phyloP scores from a whole-genome alignment of 2,113 vertebrate species.

The Pleuronectes platessa region DNA sequence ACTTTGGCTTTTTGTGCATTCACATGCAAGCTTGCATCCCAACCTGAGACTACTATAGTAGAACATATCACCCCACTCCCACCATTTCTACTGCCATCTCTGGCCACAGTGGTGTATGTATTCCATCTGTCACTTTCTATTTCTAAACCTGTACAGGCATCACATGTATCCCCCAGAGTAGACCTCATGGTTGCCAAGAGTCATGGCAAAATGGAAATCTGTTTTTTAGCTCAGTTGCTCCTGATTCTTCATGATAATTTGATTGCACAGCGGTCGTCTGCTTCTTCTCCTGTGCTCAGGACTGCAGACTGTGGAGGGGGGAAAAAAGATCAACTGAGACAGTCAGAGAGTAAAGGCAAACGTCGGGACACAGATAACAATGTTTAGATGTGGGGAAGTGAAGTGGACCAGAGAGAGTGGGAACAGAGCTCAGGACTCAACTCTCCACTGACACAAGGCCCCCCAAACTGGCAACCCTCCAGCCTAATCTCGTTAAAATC shows the following conservation, averaged over 20 bases:
- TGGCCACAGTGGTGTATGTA: conserved; percentile 30
- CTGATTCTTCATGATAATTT: conserved; percentile 45
- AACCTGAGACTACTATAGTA: neutral
- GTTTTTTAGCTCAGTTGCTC: conserved; percentile 20
- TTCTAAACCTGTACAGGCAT: conserved; percentile 46
- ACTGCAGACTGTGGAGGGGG: conserved; percentile 23
- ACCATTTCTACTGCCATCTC: conserved; percentile 26
- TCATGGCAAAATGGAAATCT: conserved; percentile 28
- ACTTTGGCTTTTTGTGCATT: neutral
- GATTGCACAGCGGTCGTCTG: conserved; percentile 40
- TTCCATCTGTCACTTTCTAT: conserved; percentile 66
- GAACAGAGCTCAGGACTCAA: conserved; percentile 61
- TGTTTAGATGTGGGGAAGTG: conserved; percentile 68
- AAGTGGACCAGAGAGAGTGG: conserved; percentile 67
- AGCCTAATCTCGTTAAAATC: conserved; percentile 79
- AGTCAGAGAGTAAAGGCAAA: conserved; percentile 40
- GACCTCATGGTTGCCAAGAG: conserved; percentile 31
- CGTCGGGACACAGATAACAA: conserved; percentile 56
- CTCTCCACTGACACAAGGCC: conserved; percentile 62
- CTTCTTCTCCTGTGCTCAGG: conserved; percentile 1
- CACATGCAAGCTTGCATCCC: neutral
- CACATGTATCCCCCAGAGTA: conserved; percentile 10
- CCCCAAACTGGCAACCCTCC: conserved; percentile 72
- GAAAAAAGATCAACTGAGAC: conserved; percentile 21
- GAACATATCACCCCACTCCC: neutral